Conservation (phyloP, 2,113 vertebrate species). For the Aspidoscelis tigris region DNA sequence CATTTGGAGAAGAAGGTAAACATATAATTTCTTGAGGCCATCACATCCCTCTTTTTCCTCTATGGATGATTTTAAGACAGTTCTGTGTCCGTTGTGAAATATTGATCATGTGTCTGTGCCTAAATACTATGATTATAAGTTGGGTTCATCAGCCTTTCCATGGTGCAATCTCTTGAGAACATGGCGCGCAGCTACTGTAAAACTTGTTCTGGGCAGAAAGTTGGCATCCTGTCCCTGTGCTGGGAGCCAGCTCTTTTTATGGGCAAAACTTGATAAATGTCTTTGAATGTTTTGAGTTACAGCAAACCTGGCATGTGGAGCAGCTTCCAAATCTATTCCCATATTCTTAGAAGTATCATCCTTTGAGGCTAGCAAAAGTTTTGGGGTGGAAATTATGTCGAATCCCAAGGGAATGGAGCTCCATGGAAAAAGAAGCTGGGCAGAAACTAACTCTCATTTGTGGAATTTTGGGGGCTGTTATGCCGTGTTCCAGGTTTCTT, state of each 20-base stretch:
- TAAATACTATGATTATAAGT: slow-evolving; percentile 6
- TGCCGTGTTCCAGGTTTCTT: too few species aligned
- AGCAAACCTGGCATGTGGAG: slow-evolving; percentile 12
- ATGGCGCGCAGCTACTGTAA: slow-evolving; percentile 10
- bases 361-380: neutral
- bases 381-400: neutral
- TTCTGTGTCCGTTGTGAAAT: neutral
- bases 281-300: slow-evolving; percentile 39
- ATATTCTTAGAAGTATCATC: slow-evolving; percentile 30
- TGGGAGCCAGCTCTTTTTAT: slow-evolving; percentile 22
- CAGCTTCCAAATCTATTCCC: slow-evolving; percentile 1
- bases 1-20: neutral
- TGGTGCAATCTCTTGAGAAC: slow-evolving; percentile 22
- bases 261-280: slow-evolving; percentile 28
- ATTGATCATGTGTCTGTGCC: neutral
- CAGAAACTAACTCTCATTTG: neutral
- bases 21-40: neutral
- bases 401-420: neutral
- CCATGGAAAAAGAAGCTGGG: neutral
- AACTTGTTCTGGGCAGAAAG: slow-evolving; percentile 46
- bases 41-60: slow-evolving; percentile 15
- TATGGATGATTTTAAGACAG: slow-evolving; percentile 20
- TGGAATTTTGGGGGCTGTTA: too few species aligned
- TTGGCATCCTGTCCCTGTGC: neutral
- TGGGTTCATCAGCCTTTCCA: slow-evolving; percentile 35